These are phyloP conservation scores for Macroteleia sp. DNA, from an alignment of 2,888 invertebrate species.

Conservation along the genomic window DNA sequence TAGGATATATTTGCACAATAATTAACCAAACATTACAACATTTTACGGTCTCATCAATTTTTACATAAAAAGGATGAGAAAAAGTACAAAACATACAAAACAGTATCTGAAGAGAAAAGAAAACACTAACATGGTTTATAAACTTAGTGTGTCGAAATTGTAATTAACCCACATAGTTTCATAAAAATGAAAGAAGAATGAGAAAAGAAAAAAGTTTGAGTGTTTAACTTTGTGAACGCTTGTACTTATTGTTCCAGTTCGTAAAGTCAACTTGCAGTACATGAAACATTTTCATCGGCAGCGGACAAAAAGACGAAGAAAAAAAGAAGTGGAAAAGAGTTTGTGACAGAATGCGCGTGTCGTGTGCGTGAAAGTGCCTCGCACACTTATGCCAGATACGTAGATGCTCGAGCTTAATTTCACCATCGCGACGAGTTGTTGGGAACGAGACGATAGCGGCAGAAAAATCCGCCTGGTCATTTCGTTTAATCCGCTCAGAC, in stretches of 20 bases:
- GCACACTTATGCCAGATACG: conserved; percentile 45
- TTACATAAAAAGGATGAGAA: too few relatives aligned
- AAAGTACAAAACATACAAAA: too few relatives aligned
- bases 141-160: conserved; percentile 17
- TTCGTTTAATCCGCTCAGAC: conserved; percentile 72
- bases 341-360: conserved; percentile 24
- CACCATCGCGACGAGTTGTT: conserved; percentile 41
- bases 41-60: too few relatives aligned
- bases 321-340: conserved; percentile 22
- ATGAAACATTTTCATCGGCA: conserved; percentile 18
- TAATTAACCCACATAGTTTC: conserved; percentile 35
- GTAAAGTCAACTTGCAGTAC: conserved; percentile 19
- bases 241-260: conserved; percentile 26
- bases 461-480: conserved; percentile 73
- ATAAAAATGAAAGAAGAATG: background rate
- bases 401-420: conserved; percentile 58
- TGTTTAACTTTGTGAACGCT: conserved; percentile 28
- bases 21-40: too few relatives aligned
- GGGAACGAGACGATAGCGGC: conserved; percentile 35
- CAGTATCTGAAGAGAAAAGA: conserved; percentile 23
- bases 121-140: conserved; percentile 15
- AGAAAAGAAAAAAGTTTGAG: conserved; percentile 9
- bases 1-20: too few relatives aligned
- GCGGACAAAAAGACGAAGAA: conserved; percentile 8
- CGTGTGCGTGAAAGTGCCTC: conserved; percentile 45